Conservation (phyloP, 2,797 vertebrate species). For the Falco columbarius region DNA sequence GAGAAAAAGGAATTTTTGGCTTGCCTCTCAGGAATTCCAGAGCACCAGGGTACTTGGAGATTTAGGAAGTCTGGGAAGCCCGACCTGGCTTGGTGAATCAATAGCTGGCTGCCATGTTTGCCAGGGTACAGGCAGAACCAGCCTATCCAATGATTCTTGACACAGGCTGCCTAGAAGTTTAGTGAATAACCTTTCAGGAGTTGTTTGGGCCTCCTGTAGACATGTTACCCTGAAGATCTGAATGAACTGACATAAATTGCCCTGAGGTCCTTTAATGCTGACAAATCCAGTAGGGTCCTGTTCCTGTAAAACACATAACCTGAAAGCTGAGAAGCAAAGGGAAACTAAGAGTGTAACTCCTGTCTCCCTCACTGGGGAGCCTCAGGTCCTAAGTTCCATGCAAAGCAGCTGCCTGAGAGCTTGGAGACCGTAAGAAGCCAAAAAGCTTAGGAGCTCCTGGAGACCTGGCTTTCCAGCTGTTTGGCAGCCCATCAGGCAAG, state of each 20-base stretch:
- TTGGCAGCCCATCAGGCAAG: conserved; percentile 55
- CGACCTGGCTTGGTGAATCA: not conserved
- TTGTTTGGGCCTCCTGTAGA: not conserved
- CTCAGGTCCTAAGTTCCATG: not conserved
- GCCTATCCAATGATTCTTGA: not conserved
- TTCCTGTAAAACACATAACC: not conserved
- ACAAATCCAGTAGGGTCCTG: not conserved
- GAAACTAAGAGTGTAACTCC: not conserved
- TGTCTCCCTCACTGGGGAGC: not conserved
- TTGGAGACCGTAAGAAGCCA: conserved; percentile 14
- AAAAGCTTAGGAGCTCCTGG: conserved; percentile 14
- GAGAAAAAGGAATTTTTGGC: not conserved
- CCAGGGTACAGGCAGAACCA: not conserved
- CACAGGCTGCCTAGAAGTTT: not conserved
- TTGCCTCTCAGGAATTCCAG: not conserved
- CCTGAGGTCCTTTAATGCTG: not conserved
- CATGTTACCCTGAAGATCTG: not conserved
- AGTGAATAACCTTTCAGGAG: not conserved
- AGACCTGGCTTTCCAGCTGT: conserved; percentile 61
- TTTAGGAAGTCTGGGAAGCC: not conserved
- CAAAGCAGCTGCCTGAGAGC: conserved; percentile 6
- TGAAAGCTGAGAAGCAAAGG: not conserved
- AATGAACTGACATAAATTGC: not conserved
- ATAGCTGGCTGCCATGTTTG: not conserved
- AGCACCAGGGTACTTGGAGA: not conserved